Conservation (phyloP, 2,113 vertebrate species). For the Neolamprologus falcicula region DNA sequence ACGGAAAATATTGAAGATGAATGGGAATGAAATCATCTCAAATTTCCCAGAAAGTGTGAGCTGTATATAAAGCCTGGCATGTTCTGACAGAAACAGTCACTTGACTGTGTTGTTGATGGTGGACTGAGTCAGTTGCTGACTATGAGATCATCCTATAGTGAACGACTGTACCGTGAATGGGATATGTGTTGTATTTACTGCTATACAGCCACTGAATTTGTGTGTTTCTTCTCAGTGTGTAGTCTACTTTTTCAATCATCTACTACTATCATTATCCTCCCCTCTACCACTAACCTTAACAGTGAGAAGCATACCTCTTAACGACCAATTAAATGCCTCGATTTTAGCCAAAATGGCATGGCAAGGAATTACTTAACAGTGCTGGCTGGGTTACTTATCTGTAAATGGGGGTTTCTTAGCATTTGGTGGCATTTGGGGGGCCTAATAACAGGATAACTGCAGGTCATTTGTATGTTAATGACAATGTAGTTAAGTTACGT, state of each 20-base stretch:
- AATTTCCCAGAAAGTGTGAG: neutral
- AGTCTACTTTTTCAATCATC: neutral
- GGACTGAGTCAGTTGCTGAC: slow-evolving; percentile 12
- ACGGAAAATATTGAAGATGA: neutral
- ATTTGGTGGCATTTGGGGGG: slow-evolving; percentile 74
- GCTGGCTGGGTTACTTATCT: slow-evolving; percentile 61
- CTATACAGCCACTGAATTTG: neutral
- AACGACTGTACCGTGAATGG: neutral
- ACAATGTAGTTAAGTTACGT: slow-evolving; percentile 62
- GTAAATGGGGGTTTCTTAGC: slow-evolving; percentile 69
- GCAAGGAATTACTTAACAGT: slow-evolving; percentile 50
- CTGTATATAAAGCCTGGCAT: neutral
- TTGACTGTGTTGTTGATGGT: slow-evolving; percentile 3
- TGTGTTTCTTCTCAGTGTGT: neutral
- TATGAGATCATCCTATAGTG: slow-evolving; percentile 38
- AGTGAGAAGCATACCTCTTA: slow-evolving; percentile 18
- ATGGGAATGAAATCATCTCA: neutral
- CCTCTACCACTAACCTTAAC: slow-evolving; percentile 42
- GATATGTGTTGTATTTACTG: slow-evolving; percentile 28
- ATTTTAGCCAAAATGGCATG: slow-evolving; percentile 53
- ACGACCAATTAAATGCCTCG: slow-evolving; percentile 56
- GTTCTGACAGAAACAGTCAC: slow-evolving; percentile 1
- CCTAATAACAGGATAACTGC: slow-evolving; percentile 63
- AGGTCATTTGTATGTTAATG: slow-evolving; percentile 77
- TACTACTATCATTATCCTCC: slow-evolving; percentile 2